phyloP scores from a whole-genome alignment of 2,113 vertebrate genomes.

The Promerops cafer region DNA sequence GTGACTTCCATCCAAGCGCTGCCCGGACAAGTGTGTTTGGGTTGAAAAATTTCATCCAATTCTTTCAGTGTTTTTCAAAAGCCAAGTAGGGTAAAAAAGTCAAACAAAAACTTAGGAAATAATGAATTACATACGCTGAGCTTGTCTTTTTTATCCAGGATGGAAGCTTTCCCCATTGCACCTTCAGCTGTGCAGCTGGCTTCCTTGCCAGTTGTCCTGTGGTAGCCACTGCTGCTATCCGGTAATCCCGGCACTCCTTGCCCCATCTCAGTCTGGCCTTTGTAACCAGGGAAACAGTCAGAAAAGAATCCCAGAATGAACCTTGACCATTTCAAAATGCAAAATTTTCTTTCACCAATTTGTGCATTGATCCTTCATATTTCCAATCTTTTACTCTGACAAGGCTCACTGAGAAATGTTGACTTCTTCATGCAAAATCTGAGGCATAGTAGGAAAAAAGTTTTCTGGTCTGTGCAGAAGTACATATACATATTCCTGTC shows the following conservation, averaged over 20 bases:
- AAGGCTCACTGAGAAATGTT: neutral
- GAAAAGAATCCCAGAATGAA: neutral
- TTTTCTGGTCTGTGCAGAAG: neutral
- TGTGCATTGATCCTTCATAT: neutral
- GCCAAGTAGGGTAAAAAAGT: neutral
- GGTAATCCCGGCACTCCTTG: conserved; percentile 70
- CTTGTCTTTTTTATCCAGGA: conserved; percentile 5
- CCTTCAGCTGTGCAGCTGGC: conserved; percentile 67
- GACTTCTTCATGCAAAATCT: neutral
- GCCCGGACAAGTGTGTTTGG: fast-evolving
- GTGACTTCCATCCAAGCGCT: neutral
- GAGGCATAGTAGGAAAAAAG: neutral
- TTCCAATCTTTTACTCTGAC: neutral
- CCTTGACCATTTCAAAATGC: neutral
- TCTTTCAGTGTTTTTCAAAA: neutral
- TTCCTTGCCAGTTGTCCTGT: conserved; percentile 56
- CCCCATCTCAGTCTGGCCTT: conserved; percentile 72
- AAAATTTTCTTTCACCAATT: neutral
- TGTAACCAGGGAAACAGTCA: neutral
- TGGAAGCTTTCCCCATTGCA: conserved; percentile 68
- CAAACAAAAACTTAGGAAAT: neutral
- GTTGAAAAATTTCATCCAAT: neutral
- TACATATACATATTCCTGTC: neutral
- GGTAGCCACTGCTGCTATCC: conserved; percentile 44
- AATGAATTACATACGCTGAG: neutral